Evolutionary conservation across 2,113 vertebrate genomes (phyloP).

Genomic region (Procapra przewalskii): DNA sequence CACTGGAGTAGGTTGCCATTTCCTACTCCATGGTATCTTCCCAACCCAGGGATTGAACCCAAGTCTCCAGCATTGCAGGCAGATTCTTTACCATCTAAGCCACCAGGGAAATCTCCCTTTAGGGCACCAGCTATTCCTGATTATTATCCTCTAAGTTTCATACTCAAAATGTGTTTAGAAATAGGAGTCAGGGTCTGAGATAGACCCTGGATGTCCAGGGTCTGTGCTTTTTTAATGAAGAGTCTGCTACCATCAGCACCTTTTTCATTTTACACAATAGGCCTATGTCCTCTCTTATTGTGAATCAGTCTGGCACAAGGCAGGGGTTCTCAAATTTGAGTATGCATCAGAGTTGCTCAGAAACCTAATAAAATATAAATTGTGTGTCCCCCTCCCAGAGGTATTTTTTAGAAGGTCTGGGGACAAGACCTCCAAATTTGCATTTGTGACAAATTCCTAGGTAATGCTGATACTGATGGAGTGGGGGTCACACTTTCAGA

Average conservation of each 20-base stretch:
- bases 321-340: not conserved
- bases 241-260: not conserved
- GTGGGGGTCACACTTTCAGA: not conserved
- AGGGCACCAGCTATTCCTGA: too few relatives aligned
- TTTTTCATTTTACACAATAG: not conserved
- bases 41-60: not conserved
- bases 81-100: not conserved
- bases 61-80: not conserved
- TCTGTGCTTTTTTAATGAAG: not conserved
- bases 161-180: not conserved
- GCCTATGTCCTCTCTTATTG: not conserved
- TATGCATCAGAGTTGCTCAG: not conserved
- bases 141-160: not conserved
- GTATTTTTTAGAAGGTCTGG: not conserved
- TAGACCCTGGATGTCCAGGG: not conserved
- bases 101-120: not conserved
- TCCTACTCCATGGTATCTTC: not conserved
- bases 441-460: not conserved
- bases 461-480: too few relatives aligned
- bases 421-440: not conserved
- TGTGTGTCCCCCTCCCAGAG: too few relatives aligned
- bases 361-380: not conserved
- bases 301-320: not conserved
- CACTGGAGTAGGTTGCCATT: not conserved
- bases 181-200: not conserved